Percentiles rank a stretch among this genome's conserved stretches.
Conservation (phyloP, 2,797 vertebrate genomes). For the Clamator glandarius region DNA sequence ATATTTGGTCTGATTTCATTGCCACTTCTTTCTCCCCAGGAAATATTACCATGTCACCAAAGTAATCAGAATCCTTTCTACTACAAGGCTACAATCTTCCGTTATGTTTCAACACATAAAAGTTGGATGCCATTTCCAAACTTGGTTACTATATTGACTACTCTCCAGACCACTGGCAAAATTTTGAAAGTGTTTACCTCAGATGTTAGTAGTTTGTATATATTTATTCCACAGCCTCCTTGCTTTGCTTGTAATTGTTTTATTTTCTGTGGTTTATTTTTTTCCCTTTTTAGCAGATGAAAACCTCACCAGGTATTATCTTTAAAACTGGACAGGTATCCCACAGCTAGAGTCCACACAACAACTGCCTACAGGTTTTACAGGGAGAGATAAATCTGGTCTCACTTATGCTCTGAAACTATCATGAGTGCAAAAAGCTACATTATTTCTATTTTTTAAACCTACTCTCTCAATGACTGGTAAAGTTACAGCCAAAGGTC, state of each 20-base stretch:
- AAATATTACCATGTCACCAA: not conserved
- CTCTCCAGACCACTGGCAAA: not conserved
- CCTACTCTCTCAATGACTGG: not conserved
- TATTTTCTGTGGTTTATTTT: not conserved
- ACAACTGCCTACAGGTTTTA: not conserved
- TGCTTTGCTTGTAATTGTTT: not conserved
- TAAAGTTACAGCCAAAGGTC: not conserved
- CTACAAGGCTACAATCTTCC: not conserved
- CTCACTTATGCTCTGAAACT: not conserved
- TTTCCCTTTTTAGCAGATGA: not conserved
- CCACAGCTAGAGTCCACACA: not conserved
- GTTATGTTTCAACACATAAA: not conserved
- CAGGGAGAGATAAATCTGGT: not conserved
- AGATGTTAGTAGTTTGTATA: not conserved
- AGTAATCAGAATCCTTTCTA: not conserved
- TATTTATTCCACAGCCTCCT: not conserved
- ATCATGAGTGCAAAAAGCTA: not conserved
- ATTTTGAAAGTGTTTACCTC: not conserved
- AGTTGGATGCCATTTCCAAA: not conserved
- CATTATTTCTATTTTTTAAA: not conserved
- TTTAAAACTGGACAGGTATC: not conserved
- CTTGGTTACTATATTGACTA: not conserved
- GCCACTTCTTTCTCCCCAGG: not conserved
- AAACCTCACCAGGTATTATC: not conserved
- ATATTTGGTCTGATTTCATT: not conserved